Conservation (phyloP, 2,888 invertebrate genomes). For the Coleophora flavipennella region DNA sequence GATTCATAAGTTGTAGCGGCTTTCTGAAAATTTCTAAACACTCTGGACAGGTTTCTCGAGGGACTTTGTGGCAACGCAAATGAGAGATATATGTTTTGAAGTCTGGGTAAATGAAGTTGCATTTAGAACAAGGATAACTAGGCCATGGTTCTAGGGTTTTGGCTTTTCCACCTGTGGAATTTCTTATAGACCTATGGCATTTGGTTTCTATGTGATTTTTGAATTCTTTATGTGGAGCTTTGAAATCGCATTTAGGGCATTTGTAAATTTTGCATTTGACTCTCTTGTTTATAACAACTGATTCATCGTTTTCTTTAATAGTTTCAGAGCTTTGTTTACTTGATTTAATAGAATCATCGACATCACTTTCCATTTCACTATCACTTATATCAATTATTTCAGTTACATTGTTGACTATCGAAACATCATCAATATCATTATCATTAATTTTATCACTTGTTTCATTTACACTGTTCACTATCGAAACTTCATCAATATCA, state of each 20-base stretch:
- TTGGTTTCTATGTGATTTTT: slow-evolving; percentile 11
- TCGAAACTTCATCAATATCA: too few species aligned
- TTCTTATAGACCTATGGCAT: too few species aligned
- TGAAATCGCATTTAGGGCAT: slow-evolving; percentile 19
- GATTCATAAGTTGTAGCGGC: background rate
- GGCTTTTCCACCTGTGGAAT: too few species aligned
- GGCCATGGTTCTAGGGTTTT: slow-evolving; percentile 1
- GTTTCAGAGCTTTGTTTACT: background rate
- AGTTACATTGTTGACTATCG: too few species aligned
- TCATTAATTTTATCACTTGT: too few species aligned
- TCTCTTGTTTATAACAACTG: background rate
- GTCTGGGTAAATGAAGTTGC: slow-evolving; percentile 4
- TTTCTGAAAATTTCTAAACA: slow-evolving; percentile 12
- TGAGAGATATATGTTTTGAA: slow-evolving; percentile 24
- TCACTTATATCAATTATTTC: too few species aligned
- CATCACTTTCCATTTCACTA: background rate
- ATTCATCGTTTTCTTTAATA: background rate
- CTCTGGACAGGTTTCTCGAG: slow-evolving; percentile 17
- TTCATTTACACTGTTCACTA: too few species aligned
- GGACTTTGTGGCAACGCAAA: slow-evolving; percentile 21
- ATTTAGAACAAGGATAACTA: slow-evolving; percentile 23
- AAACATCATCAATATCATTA: too few species aligned
- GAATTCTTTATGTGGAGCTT: slow-evolving; percentile 13
- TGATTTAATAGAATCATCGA: too few species aligned
- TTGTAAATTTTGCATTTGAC: slow-evolving; percentile 10